These are phyloP conservation scores for Triops cancriformis DNA, from an alignment of 1,140 invertebrate species.

Conservation along the genomic window DNA sequence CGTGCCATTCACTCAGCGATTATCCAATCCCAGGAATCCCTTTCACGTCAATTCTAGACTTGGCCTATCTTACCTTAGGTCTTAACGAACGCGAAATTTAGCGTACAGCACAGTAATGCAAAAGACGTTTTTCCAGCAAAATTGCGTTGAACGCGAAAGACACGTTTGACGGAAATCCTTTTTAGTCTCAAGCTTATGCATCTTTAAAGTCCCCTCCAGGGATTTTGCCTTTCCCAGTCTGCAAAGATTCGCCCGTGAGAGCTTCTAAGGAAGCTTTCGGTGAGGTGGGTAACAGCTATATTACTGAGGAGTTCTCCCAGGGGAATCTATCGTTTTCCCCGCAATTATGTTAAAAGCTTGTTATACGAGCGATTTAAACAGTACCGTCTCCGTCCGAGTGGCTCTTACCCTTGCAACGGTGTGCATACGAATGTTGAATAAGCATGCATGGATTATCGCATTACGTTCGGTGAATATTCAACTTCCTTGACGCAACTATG, in stretches of 20 bases:
- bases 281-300: not conserved
- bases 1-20: not conserved
- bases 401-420: not conserved
- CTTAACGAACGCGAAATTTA: too few relatives aligned
- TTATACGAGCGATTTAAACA: not conserved
- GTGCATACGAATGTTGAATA: not conserved
- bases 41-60: too few relatives aligned
- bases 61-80: too few relatives aligned
- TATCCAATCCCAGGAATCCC: too few relatives aligned
- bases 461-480: too few relatives aligned
- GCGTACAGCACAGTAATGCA: too few relatives aligned
- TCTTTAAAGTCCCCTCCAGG: not conserved
- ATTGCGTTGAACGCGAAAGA: not conserved
- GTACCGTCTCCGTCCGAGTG: not conserved
- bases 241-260: not conserved
- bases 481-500: too few relatives aligned
- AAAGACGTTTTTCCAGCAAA: not conserved
- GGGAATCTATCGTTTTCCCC: not conserved
- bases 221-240: not conserved
- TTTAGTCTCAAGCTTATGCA: not conserved
- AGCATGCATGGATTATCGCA: not conserved
- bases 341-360: not conserved
- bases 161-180: not conserved
- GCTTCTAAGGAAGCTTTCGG: not conserved
- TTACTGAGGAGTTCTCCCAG: not conserved